Base-by-base conservation (phyloP, 1,140 invertebrate species). In the Drosophila sp. region DNA sequence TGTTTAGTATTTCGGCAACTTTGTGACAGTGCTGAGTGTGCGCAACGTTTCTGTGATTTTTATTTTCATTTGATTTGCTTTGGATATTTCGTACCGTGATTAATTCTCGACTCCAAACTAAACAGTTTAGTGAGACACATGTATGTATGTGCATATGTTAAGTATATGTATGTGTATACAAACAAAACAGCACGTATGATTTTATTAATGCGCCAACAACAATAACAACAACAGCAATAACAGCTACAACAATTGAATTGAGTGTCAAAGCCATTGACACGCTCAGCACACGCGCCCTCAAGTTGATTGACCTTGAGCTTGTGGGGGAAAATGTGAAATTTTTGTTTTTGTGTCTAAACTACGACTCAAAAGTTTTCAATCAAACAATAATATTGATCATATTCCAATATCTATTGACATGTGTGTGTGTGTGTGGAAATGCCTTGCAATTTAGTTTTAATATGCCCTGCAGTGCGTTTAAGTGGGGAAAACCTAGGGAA, bases 1-100 rank as follows among this genome's bases (percentile, higher is more conserved):
- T 89, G 78, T 78, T 87, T 89, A 87, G 51, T 87, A 87, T 87
- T 87, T 87, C 83, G 82, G 83, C 71, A 83, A 87, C 82, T 89
- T 89, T 87, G 72, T 79, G 79, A 76, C 82, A 69, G 83, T 61
- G 79, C 83, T 80, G 87, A 89, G 82, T 87, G 75, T 72, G 81
- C 66, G 71, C 78, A 59, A 57, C 61, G 56, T 48, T 46, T 29
- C 82, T 76, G 75, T 81, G 81, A 84, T 86, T 86, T 80, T 56
- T 14, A 40, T 57, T 36, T 32, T 29, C 36, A 14, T 36, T 36
- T 36, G 5, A 16, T 34, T 46, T 11, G 25, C n/a, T 38, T 59
- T 32, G 41, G 21, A 21, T 21, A 2, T 21, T 21, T 21, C 21
- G n/a, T n/a, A 56, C 40, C 38, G 75, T 78, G 70, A 81, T 75